A percentile compares a stretch with the other conserved stretches of the same genome.
Conservation (phyloP, 2,888 invertebrate genomes). For the Drosophila nr. fundita region DNA sequence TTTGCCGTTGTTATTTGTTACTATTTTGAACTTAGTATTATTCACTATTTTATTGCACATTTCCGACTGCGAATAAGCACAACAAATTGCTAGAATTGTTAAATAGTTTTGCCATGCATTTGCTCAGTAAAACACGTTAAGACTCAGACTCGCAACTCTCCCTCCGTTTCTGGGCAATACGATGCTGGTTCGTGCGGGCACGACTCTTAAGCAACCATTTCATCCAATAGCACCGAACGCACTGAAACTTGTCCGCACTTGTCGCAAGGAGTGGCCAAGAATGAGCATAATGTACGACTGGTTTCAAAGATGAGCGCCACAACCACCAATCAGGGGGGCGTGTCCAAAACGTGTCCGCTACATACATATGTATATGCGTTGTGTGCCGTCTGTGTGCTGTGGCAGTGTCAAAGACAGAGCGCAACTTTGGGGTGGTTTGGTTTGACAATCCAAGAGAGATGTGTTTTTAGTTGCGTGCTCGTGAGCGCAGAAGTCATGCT, state of each 20-base stretch:
- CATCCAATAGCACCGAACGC: slow-evolving; percentile 84
- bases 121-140: slow-evolving; percentile 13
- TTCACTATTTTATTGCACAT: slow-evolving; percentile 44
- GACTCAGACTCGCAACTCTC: slow-evolving; percentile 53
- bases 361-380: not conserved
- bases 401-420: slow-evolving; percentile 22
- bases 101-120: slow-evolving; percentile 4
- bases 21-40: slow-evolving; percentile 33
- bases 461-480: slow-evolving; percentile 24
- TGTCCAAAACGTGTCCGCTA: slow-evolving; percentile 27
- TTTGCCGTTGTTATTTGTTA: slow-evolving; percentile 41
- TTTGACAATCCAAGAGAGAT: slow-evolving; percentile 23
- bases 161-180: slow-evolving; percentile 51
- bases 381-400: slow-evolving; percentile 15
- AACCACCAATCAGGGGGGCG: slow-evolving; percentile 58
- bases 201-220: slow-evolving; percentile 80
- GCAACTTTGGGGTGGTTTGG: slow-evolving; percentile 40
- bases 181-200: slow-evolving; percentile 71
- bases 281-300: slow-evolving; percentile 38
- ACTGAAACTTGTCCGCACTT: slow-evolving; percentile 79
- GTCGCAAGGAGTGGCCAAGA: slow-evolving; percentile 80
- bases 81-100: not conserved
- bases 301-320: slow-evolving; percentile 58
- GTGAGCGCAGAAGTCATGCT: slow-evolving; percentile 30
- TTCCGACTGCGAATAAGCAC: slow-evolving; percentile 6